phyloP scores from a whole-genome alignment of 1,140 invertebrate species.

The Trachymyrmex septentrionalis region DNA sequence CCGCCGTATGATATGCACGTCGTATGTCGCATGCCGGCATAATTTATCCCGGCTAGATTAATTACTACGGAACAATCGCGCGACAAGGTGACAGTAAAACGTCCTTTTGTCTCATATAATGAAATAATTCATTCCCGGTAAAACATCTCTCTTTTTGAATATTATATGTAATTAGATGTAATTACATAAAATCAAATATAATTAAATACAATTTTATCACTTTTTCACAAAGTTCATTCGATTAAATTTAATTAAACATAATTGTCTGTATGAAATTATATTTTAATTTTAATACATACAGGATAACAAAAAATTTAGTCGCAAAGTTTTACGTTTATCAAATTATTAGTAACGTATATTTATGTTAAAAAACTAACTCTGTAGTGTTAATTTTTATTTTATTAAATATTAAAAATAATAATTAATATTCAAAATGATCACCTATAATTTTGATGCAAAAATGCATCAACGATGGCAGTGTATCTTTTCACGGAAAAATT shows the following conservation, averaged over 20 bases:
- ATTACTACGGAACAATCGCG: constrained; percentile 22
- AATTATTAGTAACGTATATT: no score
- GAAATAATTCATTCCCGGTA: neutral
- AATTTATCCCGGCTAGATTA: constrained; percentile 35
- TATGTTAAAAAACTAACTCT: no score
- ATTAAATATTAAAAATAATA: no score
- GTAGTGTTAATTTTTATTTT: no score
- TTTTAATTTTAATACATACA: neutral
- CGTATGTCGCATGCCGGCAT: neutral
- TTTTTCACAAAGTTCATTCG: neutral
- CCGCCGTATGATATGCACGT: constrained; percentile 29
- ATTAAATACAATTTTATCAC: neutral
- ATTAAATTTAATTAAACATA: neutral
- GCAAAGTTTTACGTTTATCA: no score
- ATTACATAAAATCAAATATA: neutral
- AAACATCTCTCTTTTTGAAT: neutral
- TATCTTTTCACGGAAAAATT: no score
- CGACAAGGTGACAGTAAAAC: constrained; percentile 18
- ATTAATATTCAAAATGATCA: no score
- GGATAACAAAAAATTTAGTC: no score
- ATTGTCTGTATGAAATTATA: neutral
- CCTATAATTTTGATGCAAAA: no score
- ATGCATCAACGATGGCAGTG: no score
- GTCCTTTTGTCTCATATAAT: constrained; percentile 9
- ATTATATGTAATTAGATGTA: neutral